Percentiles rank a stretch among this genome's conserved stretches.
These are phyloP conservation scores for Lampris megalopsis DNA, from an alignment of 2,113 vertebrate genomes.

Conservation along the genomic window DNA sequence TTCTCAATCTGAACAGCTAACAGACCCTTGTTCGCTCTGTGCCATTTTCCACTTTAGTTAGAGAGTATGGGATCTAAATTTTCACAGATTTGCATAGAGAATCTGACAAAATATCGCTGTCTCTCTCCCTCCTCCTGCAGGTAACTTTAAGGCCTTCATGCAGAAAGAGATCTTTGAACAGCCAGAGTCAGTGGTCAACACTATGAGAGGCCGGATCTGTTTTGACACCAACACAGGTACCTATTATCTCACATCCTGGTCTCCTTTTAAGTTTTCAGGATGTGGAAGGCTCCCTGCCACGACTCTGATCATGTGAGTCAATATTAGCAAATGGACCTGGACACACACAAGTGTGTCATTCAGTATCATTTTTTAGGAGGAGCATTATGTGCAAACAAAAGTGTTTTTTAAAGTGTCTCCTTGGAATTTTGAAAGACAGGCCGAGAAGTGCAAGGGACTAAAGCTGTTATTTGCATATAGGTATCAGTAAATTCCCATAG, in stretches of 20 bases:
- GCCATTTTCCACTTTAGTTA: background rate
- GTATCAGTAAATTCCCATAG: background rate
- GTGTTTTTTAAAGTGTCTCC: too few relatives aligned
- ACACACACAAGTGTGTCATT: background rate
- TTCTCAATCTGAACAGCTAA: background rate
- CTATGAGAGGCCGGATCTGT: conserved; percentile 96
- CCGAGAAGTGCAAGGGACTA: background rate
- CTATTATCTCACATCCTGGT: conserved; percentile 1
- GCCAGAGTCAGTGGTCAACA: conserved; percentile 95
- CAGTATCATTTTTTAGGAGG: background rate
- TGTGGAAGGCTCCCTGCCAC: background rate
- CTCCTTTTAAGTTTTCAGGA: background rate
- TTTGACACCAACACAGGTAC: conserved; percentile 90
- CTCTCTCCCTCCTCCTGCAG: conserved; percentile 68
- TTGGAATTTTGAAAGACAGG: background rate
- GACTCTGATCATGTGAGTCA: background rate
- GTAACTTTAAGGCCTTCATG: conserved; percentile 96
- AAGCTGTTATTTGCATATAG: background rate
- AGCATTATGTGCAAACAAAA: background rate
- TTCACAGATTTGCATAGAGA: background rate
- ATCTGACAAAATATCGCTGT: background rate
- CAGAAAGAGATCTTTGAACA: conserved; percentile 99
- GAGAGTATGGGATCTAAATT: too few relatives aligned
- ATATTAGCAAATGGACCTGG: background rate
- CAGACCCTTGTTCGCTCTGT: too few relatives aligned